phyloP scores from a whole-genome alignment of 2,797 vertebrate species.

The Siniperca undulata region DNA sequence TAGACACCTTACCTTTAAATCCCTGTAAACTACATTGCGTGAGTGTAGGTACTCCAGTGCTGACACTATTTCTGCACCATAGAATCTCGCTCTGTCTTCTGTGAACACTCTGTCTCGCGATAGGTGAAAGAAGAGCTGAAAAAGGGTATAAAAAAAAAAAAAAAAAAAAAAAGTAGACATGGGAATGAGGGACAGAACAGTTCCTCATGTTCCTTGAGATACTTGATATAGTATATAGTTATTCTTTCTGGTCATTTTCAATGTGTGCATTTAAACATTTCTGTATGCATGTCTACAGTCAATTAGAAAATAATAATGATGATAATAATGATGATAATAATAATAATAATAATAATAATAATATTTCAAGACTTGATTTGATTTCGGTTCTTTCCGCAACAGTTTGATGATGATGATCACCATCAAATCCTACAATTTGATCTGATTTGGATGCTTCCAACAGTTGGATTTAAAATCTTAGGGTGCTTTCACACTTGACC shows the following conservation, averaged over 20 bases:
- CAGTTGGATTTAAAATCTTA: neutral
- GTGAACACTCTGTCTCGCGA: slow-evolving; percentile 95
- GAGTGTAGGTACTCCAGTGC: slow-evolving; percentile 96
- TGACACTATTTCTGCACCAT: slow-evolving; percentile 96
- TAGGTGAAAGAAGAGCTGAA: slow-evolving; percentile 94
- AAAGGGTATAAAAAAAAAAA: neutral
- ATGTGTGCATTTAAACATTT: neutral
- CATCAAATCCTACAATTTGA: neutral
- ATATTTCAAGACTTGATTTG: neutral
- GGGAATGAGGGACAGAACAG: neutral
- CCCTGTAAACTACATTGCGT: slow-evolving; percentile 94
- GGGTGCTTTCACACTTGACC: neutral
- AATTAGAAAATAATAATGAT: neutral
- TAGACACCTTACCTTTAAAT: slow-evolving; percentile 89
- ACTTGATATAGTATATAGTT: neutral
- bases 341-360: neutral
- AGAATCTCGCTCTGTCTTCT: slow-evolving; percentile 94
- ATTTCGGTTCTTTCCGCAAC: neutral
- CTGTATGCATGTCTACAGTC: neutral
- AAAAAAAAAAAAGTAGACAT: neutral
- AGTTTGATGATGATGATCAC: neutral
- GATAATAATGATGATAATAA: neutral
- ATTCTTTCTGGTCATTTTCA: neutral
- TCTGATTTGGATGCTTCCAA: neutral
- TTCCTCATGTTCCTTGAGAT: neutral